Evolutionary conservation across 2,888 invertebrate species (phyloP).

Genomic region (Drosophila fungiperda): DNA sequence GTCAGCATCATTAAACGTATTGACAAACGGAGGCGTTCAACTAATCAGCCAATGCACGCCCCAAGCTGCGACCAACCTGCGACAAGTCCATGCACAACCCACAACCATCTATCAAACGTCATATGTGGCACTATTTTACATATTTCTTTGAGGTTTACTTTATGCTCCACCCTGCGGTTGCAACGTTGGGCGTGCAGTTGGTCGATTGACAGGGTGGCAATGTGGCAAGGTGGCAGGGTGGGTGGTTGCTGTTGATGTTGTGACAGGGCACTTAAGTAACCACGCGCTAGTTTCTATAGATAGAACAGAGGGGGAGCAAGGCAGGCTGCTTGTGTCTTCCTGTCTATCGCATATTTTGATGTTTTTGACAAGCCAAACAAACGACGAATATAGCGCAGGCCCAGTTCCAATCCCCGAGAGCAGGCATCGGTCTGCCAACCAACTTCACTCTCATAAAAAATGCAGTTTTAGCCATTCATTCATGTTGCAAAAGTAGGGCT

Average conservation of each 20-base stretch:
- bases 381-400: constrained; percentile 19
- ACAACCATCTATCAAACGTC: constrained; percentile 61
- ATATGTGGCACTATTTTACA: constrained; percentile 58
- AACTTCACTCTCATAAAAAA: constrained; percentile 59
- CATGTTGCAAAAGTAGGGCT: constrained; percentile 69
- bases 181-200: constrained; percentile 30
- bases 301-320: background rate
- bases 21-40: constrained; percentile 38
- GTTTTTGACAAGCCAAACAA: constrained; percentile 64
- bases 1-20: constrained; percentile 55
- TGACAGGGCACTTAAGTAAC: constrained; percentile 26
- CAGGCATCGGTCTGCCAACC: constrained; percentile 19
- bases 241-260: constrained; percentile 12
- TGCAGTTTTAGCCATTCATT: constrained; percentile 71
- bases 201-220: constrained; percentile 16
- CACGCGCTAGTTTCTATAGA: constrained; percentile 28
- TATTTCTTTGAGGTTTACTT: constrained; percentile 35
- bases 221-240: constrained; percentile 6
- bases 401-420: constrained; percentile 1
- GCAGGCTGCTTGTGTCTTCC: constrained; percentile 35
- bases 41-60: constrained; percentile 34
- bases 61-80: constrained; percentile 1
- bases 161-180: constrained; percentile 51
- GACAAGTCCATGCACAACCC: constrained; percentile 10
- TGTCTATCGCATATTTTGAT: constrained; percentile 65